Conservation (phyloP, 2,113 vertebrate species). For the Channa maculata region DNA sequence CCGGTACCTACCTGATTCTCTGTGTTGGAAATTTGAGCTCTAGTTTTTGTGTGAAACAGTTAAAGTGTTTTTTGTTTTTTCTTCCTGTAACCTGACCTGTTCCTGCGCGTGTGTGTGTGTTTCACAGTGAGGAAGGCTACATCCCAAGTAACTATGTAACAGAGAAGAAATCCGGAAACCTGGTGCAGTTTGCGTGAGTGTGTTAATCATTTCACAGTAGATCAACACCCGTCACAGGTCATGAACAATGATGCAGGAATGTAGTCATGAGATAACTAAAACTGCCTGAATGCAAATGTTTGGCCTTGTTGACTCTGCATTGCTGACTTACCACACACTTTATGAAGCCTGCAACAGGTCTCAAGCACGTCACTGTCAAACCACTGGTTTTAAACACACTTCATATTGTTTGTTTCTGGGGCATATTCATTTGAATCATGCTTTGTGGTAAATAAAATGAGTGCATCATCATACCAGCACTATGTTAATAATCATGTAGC, state of each 20-base stretch:
- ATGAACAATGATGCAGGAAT: neutral
- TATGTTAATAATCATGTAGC: too few species aligned
- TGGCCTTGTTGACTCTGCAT: neutral
- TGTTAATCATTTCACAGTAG: conserved; percentile 5
- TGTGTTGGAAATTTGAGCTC: neutral
- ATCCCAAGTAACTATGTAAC: conserved; percentile 96
- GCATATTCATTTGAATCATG: neutral
- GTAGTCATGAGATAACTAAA: neutral
- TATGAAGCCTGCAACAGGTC: too few species aligned
- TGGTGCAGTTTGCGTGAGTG: conserved; percentile 93
- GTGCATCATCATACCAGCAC: too few species aligned
- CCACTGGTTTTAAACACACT: neutral
- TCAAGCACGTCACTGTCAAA: too few species aligned
- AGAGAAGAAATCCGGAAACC: conserved; percentile 88
- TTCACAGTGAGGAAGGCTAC: conserved; percentile 89
- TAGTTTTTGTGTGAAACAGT: neutral
- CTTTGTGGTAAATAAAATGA: too few species aligned
- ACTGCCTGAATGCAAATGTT: neutral
- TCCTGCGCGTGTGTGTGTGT: conserved; percentile 32
- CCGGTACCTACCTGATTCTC: neutral
- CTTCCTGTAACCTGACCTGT: neutral
- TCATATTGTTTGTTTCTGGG: neutral
- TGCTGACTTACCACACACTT: too few species aligned
- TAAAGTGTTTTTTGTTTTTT: neutral
- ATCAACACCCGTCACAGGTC: neutral